Conservation (phyloP, 2,113 vertebrate genomes). For the Asarcornis scutulata region DNA sequence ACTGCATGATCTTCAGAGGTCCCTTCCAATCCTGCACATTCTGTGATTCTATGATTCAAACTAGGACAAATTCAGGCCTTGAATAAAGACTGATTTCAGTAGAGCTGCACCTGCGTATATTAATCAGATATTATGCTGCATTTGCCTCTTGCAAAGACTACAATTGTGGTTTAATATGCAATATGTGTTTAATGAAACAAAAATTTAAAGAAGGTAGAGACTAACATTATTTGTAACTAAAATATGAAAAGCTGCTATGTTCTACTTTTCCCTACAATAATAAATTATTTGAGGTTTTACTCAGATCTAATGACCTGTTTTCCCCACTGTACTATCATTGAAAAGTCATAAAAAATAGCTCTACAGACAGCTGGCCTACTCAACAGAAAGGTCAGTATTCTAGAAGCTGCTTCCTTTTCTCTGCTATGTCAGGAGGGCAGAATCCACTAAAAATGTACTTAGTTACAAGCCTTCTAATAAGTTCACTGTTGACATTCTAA, state of each 20-base stretch:
- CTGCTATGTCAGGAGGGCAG: not conserved
- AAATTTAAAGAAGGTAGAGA: not conserved
- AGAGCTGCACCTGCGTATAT: not conserved
- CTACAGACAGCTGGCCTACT: not conserved
- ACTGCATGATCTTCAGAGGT: too few relatives aligned
- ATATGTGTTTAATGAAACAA: not conserved
- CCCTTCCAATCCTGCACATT: too few relatives aligned
- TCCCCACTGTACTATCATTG: not conserved
- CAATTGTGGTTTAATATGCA: not conserved
- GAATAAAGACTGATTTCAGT: not conserved
- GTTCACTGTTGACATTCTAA: not conserved
- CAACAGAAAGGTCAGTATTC: not conserved
- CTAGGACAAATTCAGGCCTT: not conserved
- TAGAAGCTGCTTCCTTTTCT: not conserved
- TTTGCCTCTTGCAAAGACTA: not conserved
- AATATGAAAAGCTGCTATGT: not conserved
- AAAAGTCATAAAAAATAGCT: not conserved
- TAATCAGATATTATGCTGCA: not conserved
- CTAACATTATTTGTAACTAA: not conserved
- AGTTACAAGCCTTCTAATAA: not conserved
- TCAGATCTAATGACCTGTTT: not conserved
- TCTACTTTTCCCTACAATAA: not conserved
- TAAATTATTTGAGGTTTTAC: not conserved
- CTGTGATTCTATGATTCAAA: not conserved
- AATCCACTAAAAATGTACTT: not conserved